phyloP scores from a whole-genome alignment of 2,113 vertebrate genomes.

The Eurypyga helias region DNA sequence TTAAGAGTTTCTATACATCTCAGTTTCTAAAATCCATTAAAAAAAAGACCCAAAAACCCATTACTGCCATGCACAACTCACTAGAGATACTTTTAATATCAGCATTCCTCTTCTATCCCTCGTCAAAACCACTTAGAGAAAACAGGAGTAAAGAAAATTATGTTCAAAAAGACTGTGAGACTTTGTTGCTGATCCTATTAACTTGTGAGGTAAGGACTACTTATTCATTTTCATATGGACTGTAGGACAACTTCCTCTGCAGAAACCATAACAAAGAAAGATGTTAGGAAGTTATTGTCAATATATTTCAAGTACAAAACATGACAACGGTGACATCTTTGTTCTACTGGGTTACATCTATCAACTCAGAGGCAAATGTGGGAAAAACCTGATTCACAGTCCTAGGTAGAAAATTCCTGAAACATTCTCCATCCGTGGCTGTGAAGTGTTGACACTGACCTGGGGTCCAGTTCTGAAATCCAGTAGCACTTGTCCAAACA shows the following conservation, averaged over 20 bases:
- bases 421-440: not conserved
- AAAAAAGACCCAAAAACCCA: not conserved
- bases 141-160: not conserved
- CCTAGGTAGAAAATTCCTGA: slow-evolving; percentile 6
- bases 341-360: not conserved
- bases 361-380: not conserved
- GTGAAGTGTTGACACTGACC: slow-evolving; percentile 46
- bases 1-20: not conserved
- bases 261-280: not conserved
- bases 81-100: not conserved
- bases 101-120: not conserved
- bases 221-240: not conserved
- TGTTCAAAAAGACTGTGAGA: not conserved
- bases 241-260: not conserved
- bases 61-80: not conserved
- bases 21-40: not conserved
- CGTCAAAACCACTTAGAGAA: not conserved
- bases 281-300: not conserved
- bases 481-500: slow-evolving; percentile 70
- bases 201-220: not conserved
- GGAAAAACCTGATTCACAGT: not conserved
- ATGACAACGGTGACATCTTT: not conserved
- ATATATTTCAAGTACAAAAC: not conserved
- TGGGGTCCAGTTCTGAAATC: slow-evolving; percentile 25
- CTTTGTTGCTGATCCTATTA: not conserved